Percentiles rank a stretch among this genome's conserved stretches.
Conservation (phyloP, 2,888 invertebrate species). For the Busseola fusca region DNA sequence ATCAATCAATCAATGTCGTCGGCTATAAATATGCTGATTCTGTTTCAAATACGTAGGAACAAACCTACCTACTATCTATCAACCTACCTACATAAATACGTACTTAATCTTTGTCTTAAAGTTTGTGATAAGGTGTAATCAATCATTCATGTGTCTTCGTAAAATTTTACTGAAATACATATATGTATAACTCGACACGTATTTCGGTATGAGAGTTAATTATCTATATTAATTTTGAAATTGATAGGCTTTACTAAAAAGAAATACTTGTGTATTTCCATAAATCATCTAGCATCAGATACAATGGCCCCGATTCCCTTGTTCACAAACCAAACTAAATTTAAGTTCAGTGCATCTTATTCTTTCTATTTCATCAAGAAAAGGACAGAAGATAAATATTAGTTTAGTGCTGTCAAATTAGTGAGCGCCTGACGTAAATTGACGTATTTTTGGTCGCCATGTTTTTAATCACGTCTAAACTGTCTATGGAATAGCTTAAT, state of each 20-base stretch:
- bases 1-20: conserved; percentile 60
- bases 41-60: conserved; percentile 24
- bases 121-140: conserved; percentile 64
- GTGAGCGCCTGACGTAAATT: no score
- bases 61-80: not conserved
- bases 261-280: not conserved
- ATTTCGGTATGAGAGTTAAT: not conserved
- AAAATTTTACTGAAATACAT: conserved; percentile 37
- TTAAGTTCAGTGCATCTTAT: no score
- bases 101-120: conserved; percentile 66
- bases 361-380: no score
- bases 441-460: no score
- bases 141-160: conserved; percentile 59
- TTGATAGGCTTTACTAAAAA: not conserved
- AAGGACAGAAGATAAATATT: no score
- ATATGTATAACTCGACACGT: not conserved
- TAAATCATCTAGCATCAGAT: not conserved
- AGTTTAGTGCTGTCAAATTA: no score
- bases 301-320: no score
- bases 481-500: no score
- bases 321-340: no score
- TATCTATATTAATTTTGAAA: not conserved
- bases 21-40: conserved; percentile 34
- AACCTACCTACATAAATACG: conserved; percentile 8
- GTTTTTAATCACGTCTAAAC: no score